Conservation (phyloP, 2,888 invertebrate species). For the Patella depressa region DNA sequence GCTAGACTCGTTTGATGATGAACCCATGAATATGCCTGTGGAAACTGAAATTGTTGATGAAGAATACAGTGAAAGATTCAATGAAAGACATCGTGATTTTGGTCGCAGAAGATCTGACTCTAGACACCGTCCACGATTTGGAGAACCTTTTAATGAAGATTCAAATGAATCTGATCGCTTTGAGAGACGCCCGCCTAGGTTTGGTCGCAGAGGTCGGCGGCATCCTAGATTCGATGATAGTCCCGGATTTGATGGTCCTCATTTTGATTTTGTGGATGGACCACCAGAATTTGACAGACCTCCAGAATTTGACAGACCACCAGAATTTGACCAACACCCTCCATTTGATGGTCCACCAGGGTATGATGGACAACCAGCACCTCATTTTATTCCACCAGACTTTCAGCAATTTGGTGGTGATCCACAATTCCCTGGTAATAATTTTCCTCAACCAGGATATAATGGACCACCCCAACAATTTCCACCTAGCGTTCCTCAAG, state of each 20-base stretch:
- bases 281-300: background rate
- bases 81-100: too few species aligned
- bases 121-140: too few species aligned
- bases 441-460: background rate
- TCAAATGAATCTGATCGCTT: too few species aligned
- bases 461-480: background rate
- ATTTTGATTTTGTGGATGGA: background rate
- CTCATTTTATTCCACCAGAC: background rate
- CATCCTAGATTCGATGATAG: background rate
- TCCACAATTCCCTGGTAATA: background rate
- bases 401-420: background rate
- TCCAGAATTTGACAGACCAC: background rate
- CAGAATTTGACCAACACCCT: background rate
- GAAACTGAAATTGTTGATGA: background rate
- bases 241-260: slow-evolving; percentile 1
- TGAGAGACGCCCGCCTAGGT: too few species aligned
- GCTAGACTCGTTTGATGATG: background rate
- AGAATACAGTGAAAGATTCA: background rate
- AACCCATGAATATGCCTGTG: background rate
- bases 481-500: background rate
- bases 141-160: too few species aligned
- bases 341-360: slow-evolving; percentile 4
- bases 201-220: too few species aligned
- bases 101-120: too few species aligned
- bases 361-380: background rate